Conservation (phyloP, 2,888 invertebrate species). For the Caradrina clavipalpis region DNA sequence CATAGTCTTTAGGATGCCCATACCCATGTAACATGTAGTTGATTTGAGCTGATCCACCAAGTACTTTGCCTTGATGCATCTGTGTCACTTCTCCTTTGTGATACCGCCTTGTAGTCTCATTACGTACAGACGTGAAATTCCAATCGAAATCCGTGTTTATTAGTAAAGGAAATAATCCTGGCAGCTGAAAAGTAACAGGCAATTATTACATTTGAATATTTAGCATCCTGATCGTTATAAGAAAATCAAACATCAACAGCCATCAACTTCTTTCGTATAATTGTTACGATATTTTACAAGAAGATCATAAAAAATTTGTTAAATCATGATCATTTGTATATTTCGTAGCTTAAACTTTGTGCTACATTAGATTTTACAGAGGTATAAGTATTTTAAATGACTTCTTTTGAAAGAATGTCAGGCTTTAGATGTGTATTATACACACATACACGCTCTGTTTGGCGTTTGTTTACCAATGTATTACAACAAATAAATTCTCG, state of each 20-base stretch:
- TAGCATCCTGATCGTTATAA: background rate
- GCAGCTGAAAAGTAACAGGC: constrained; percentile 27
- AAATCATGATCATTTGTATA: background rate
- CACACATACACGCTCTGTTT: no score
- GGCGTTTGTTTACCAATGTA: no score
- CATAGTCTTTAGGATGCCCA: constrained; percentile 74
- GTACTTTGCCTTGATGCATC: constrained; percentile 89
- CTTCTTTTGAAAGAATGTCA: background rate
- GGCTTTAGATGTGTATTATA: no score
- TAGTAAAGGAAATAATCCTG: constrained; percentile 29
- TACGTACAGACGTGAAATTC: constrained; percentile 72
- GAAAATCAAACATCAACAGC: background rate
- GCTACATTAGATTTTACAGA: background rate
- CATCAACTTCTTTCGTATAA: background rate
- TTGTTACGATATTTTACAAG: background rate
- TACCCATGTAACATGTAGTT: constrained; percentile 88
- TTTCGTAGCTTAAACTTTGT: background rate
- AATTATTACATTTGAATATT: background rate
- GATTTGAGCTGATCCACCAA: constrained; percentile 89
- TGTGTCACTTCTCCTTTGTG: constrained; percentile 26
- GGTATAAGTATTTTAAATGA: background rate
- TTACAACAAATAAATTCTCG: no score
- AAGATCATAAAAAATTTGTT: constrained; percentile 4
- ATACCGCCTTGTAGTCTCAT: constrained; percentile 64
- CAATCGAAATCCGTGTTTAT: constrained; percentile 46